Evolutionary conservation across 1,140 invertebrate genomes (phyloP), one percentile per base, ranked within the genome.

Genomic region (Bombus soroeensis): DNA sequence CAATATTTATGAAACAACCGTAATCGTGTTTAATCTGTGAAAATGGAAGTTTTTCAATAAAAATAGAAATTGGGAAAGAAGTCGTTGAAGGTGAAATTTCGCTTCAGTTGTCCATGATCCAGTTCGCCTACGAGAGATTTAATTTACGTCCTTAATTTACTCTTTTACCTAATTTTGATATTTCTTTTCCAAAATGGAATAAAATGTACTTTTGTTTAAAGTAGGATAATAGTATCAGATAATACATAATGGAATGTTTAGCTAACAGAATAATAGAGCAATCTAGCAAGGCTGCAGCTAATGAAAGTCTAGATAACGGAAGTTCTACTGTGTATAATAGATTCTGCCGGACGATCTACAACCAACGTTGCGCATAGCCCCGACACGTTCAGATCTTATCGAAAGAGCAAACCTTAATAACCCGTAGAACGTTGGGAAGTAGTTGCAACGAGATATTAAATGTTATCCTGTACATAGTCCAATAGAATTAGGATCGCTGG

Each of bases 261-360:
- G 76, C 5, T 59, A 78, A 64, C 76, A n/a, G 39, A 78, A 66
- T 78, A 78, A 78, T 78, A 78, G 76, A 64, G 59, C 41, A 66
- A 78, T 78, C 76, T 78, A 28, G n/a, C 39, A 15, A 25, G 59
- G 41, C 6, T 78, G 22, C 76, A 78, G 59, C 76, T 78, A 78
- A 78, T 78, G 62, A 66, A 78, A 78, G 76, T 64, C 28, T n/a
- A 78, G 76, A 78, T 78, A 78, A 78, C 76, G 39, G n/a, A 34
- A 32, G 47, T 32, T 75, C 22, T 57, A 57, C 32, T 15, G 34
- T 34, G 6, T 13, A 34, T 37, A 75, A 75, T 32, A 64, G 76
- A 66, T 78, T 78, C 76, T 41, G 39, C 37, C 12, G n/a, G 41
- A 78, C 37, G 59, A 41, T 41, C 75, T 64, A 25, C 59, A 66